Base-by-base conservation (phyloP, 2,113 vertebrate species). In the Gobiocypris rarus region DNA sequence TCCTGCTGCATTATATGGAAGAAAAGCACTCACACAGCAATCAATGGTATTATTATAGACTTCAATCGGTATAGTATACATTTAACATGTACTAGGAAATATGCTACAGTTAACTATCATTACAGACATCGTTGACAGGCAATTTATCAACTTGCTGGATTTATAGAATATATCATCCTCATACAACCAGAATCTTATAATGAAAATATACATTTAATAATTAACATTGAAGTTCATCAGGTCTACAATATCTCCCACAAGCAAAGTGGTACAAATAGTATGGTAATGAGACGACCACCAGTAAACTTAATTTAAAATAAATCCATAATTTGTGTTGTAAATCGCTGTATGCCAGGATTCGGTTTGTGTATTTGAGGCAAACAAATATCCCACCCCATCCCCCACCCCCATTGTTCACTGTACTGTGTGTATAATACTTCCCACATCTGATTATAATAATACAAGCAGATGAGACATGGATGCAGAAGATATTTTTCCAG, bases 391-490 rank as follows among this genome's bases (percentile, higher is more conserved):
- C 34, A n/a, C n/a, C n/a, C n/a, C n/a, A n/a, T n/a, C 45, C 77
- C 15, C 43, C 61, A 50, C 45, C 77, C 15, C 43, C 61, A 50
- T 22, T 81, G 58, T 48, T 67, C 43, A 81, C 61, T 48, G 26
- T 65, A 34, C 43, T 34, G 41, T 19, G 41, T 19, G 9, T 67
- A n/a, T 31, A 50, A 28, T 28, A 48, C 26, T 67, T 34, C 24
- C 14, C 3, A 52, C 15, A 67, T 48, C 78, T 67, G 61, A 67
- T 45, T 67, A 17, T 65, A 81, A 81, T 81, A 52, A 52, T n/a
- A 8, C 9, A 81, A 19, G 50, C 26, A 34, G 24, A 81, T 50
- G 43, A 50, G 24, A 48, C 24, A 48, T 9, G 26, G 41, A 79
- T 17, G 15, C 58, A 28, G 4, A 45, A 48, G 4, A 63, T 78